A percentile compares a stretch with the other conserved stretches of the same genome.
Evolutionary conservation across 2,888 invertebrate species (phyloP).

Genomic region (Allophyes oxyacanthae): DNA sequence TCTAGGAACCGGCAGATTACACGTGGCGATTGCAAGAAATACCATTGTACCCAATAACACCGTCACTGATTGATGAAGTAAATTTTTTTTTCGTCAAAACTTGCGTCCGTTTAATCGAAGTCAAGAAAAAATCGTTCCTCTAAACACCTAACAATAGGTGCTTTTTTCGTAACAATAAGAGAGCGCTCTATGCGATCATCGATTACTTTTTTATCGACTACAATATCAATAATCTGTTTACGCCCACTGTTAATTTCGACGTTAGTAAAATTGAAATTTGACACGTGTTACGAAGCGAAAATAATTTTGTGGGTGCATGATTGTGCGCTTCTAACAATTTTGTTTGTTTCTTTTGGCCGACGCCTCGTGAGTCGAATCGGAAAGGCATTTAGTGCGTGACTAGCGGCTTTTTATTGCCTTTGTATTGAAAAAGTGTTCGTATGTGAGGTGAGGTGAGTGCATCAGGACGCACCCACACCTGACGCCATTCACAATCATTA

Average conservation of each 20-base stretch:
- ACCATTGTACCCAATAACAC: conserved; percentile 85
- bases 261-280: conserved; percentile 88
- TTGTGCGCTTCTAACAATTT: conserved; percentile 82
- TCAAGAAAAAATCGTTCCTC: conserved; percentile 70
- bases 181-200: conserved; percentile 83
- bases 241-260: conserved; percentile 89
- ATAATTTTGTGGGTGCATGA: conserved; percentile 87
- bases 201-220: conserved; percentile 88
- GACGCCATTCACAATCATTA: conserved; percentile 66
- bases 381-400: conserved; percentile 87
- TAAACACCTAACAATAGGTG: conserved; percentile 83
- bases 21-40: conserved; percentile 75
- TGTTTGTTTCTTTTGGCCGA: conserved; percentile 86
- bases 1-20: conserved; percentile 81
- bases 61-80: conserved; percentile 87
- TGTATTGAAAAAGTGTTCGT: conserved; percentile 82
- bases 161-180: conserved; percentile 78
- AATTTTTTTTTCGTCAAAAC: conserved; percentile 78
- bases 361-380: conserved; percentile 72
- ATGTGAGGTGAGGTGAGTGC: conserved; percentile 46
- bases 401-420: conserved; percentile 85
- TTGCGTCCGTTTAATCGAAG: conserved; percentile 77
- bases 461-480: conserved; percentile 63
- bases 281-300: conserved; percentile 88
- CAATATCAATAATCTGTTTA: conserved; percentile 89